These are phyloP conservation scores for Apostichopus californicus DNA, from an alignment of 35 echinoderm and acorn worm species.

Conservation along the genomic window DNA sequence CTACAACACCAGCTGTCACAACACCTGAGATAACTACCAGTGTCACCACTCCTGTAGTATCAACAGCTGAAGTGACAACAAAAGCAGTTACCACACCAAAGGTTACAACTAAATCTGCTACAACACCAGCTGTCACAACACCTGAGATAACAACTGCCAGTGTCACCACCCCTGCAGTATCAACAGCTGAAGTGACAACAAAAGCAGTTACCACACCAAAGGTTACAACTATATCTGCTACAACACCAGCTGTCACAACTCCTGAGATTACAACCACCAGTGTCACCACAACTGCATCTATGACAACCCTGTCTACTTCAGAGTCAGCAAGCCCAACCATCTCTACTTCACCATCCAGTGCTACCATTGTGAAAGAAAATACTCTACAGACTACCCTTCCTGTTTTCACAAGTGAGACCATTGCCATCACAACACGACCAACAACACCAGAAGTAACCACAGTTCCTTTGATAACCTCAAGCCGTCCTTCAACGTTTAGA, in stretches of 20 bases:
- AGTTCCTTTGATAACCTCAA: constrained; percentile 12
- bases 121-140: constrained; percentile 35
- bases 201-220: neutral
- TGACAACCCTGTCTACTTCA: neutral
- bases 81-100: no score
- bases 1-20: no score
- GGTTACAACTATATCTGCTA: neutral
- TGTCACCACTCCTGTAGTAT: no score
- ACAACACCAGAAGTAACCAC: neutral
- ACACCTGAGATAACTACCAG: no score
- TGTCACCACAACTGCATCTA: neutral
- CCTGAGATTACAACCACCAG: neutral
- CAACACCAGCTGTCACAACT: neutral
- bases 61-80: no score
- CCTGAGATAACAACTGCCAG: neutral
- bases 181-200: neutral
- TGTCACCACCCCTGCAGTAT: neutral
- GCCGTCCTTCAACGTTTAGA: neutral
- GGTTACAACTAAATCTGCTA: neutral
- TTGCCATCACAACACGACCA: neutral
- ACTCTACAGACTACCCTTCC: neutral
- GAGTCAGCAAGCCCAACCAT: neutral
- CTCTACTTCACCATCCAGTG: neutral
- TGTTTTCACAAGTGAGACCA: constrained; percentile 28
- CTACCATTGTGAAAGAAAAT: neutral